A percentile compares a stretch with the other conserved stretches of the same genome.
Conservation (phyloP, 2,113 vertebrate genomes). For the Pygoscelis antarcticus region DNA sequence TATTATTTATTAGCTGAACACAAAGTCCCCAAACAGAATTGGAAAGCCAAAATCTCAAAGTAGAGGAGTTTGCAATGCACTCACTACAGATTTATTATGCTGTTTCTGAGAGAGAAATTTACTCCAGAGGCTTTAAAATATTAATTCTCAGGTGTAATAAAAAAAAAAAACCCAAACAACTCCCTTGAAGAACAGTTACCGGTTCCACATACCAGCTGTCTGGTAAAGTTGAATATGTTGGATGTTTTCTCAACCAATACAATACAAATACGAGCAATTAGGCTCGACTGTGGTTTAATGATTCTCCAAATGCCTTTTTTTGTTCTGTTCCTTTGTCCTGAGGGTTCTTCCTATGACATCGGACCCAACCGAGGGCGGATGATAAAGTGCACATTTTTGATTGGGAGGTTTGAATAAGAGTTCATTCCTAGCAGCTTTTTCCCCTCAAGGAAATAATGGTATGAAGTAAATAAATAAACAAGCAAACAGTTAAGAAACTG, state of each 20-base stretch:
- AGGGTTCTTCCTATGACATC: neutral
- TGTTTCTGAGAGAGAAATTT: neutral
- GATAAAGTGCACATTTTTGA: neutral
- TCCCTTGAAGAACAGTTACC: neutral
- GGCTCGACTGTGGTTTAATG: constrained; percentile 27
- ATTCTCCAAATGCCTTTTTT: constrained; percentile 44
- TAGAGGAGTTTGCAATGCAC: neutral
- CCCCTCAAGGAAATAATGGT: neutral
- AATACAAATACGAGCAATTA: neutral
- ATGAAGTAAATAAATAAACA: neutral
- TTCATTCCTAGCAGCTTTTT: neutral
- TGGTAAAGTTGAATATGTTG: neutral
- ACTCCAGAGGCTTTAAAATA: neutral
- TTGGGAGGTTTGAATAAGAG: constrained; percentile 23
- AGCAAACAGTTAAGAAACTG: neutral
- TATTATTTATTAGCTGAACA: neutral
- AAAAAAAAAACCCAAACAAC: neutral
- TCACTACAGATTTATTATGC: neutral
- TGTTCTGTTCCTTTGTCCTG: constrained; percentile 34
- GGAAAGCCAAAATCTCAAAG: neutral
- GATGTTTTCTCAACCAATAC: neutral
- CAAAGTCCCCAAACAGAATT: neutral
- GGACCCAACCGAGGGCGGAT: neutral
- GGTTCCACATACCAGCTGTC: neutral
- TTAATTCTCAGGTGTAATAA: neutral